Evolutionary conservation across 2,797 vertebrate genomes (phyloP), one percentile per base, ranked within the genome.

Genomic region (Peromyscus aztecus): DNA sequence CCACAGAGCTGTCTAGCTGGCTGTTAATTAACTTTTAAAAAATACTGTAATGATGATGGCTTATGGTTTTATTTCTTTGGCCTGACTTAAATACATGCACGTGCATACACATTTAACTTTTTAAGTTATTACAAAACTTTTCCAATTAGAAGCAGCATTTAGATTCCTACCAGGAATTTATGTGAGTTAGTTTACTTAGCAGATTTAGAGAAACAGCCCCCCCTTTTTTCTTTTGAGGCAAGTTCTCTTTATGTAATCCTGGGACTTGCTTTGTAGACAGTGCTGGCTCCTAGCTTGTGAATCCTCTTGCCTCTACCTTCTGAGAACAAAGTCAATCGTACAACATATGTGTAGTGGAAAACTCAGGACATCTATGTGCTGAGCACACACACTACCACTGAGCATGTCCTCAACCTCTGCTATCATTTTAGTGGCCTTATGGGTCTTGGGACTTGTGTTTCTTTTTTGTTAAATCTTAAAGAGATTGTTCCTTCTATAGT

Each of bases 361-460:
- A 29, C 23, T 55, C 21, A 57, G 49, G 21, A 37, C 67, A 55
- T 73, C 24, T 73, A 1, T 11, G 14, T 89, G 12, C 29, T 49
- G 55, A 61, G 55, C 7, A 49, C 14, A n/a, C 34, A 19, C 27
- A 31, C 29, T 49, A 52, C 24, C 29, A 76, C 16, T 63, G 57
- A 40, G 34, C 43, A 24, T 12, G 63, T 17, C 43, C 57, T 46
- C 14, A 46, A 69, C 19, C n/a, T 69, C 69, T 63, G 61, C 82
- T 65, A 55, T 90, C 23, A 67, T 88, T 94, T 97, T 95, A 93
- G 84, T n/a, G 76, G 65, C 69, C 49, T 21, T 59, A 43, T 73
- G 71, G 69, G 27, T 34, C 17, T 19, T 81, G 55, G 49, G 57
- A 27, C 55, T 27, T 29, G 13, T 46, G 7, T 43, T 95, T 6